Evolutionary conservation across 1,140 invertebrate genomes (phyloP).

Genomic region (Trachelipus rathkii): DNA sequence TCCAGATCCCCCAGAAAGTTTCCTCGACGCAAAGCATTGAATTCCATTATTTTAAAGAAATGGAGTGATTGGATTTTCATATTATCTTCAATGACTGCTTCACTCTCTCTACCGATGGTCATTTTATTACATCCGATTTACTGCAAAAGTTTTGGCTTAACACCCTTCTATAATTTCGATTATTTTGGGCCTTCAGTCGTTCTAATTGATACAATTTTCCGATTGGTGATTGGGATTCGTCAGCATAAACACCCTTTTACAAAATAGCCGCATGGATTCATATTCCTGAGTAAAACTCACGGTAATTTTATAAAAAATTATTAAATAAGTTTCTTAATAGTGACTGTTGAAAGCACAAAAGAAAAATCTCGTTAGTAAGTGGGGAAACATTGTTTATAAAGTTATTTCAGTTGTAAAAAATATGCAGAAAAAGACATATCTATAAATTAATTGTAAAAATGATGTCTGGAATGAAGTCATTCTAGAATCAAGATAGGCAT

Average conservation of each 20-base stretch:
- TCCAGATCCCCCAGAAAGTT: background rate
- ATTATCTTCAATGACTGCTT: too few relatives aligned
- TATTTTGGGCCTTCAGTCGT: background rate
- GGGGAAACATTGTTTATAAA: too few relatives aligned
- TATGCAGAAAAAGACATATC: too few relatives aligned
- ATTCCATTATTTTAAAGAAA: background rate
- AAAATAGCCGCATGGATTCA: constrained; percentile 7
- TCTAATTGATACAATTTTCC: background rate
- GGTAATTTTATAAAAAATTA: too few relatives aligned
- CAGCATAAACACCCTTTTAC: background rate
- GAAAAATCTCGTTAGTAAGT: too few relatives aligned
- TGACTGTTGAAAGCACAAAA: too few relatives aligned
- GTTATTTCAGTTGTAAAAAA: too few relatives aligned
- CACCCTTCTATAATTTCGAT: background rate
- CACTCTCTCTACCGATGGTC: background rate
- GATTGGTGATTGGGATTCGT: constrained; percentile 10
- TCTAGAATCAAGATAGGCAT: too few relatives aligned
- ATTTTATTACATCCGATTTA: background rate
- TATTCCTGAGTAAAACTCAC: background rate
- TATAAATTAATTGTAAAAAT: too few relatives aligned
- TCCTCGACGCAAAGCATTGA: background rate
- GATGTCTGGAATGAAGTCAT: too few relatives aligned
- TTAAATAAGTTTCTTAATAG: too few relatives aligned
- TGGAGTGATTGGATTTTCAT: background rate
- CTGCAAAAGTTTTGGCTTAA: constrained; percentile 10